Conservation (phyloP, 92 coral and sea anemone genomes). For the Paramuricea clavata region DNA sequence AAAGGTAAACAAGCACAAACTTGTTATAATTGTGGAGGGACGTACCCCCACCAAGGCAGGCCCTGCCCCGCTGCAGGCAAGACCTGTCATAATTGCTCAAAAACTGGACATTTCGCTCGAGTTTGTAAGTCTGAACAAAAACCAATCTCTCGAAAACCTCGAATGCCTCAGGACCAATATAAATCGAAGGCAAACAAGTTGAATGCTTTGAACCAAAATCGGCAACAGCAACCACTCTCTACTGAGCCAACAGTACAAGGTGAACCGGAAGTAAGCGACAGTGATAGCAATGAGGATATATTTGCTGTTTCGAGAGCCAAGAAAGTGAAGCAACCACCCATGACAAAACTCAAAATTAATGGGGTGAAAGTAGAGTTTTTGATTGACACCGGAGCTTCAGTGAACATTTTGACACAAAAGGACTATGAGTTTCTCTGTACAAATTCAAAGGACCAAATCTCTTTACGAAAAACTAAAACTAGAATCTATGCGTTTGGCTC, state of each 20-base stretch:
- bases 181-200: not conserved
- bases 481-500: conserved; percentile 21
- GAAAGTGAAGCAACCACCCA: conserved; percentile 10
- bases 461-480: conserved; percentile 29
- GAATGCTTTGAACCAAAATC: conserved; percentile 6
- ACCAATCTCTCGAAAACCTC: not conserved
- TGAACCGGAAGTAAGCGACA: not conserved
- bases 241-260: not conserved
- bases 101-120: conserved; percentile 43
- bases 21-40: conserved; percentile 43
- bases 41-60: conserved; percentile 26
- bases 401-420: conserved; percentile 30
- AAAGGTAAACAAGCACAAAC: not conserved
- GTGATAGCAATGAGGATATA: conserved; percentile 33
- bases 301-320: conserved; percentile 39
- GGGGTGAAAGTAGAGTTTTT: conserved; percentile 22
- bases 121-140: conserved; percentile 41
- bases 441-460: not conserved
- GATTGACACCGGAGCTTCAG: conserved; percentile 54
- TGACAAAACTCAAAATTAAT: conserved; percentile 18
- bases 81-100: conserved; percentile 30
- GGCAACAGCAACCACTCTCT: conserved; percentile 1
- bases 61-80: conserved; percentile 37
- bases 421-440: conserved; percentile 18
- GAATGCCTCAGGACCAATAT: not conserved